phyloP scores from a whole-genome alignment of 2,888 invertebrate species.

The Spilosoma lubricipeda region DNA sequence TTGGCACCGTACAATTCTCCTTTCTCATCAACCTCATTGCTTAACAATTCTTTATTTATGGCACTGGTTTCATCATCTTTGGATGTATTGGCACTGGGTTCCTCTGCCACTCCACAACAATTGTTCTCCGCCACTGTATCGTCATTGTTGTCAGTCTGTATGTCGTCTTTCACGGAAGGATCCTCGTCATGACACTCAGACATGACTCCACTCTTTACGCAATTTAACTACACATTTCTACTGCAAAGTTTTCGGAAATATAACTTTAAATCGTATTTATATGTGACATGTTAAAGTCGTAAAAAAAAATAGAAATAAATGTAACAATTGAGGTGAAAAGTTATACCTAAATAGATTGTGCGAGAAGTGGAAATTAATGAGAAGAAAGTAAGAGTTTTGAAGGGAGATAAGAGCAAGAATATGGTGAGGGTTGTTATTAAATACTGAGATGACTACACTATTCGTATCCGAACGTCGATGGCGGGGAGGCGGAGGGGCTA shows the following conservation, averaged over 20 bases:
- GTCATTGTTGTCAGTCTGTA: slow-evolving; percentile 51
- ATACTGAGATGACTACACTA: slow-evolving; percentile 45
- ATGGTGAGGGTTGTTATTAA: slow-evolving; percentile 35
- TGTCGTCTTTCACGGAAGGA: slow-evolving; percentile 60
- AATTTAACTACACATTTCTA: slow-evolving; percentile 49
- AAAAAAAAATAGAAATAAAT: slow-evolving; percentile 1
- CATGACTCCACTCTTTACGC: slow-evolving; percentile 67
- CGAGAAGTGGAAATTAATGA: background rate
- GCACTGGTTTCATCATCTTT: slow-evolving; percentile 61
- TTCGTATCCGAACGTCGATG: slow-evolving; percentile 28
- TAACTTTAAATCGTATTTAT: background rate
- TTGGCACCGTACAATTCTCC: slow-evolving; percentile 45
- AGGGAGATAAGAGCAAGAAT: slow-evolving; percentile 32
- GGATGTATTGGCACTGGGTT: slow-evolving; percentile 70
- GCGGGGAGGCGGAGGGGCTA: slow-evolving; percentile 45
- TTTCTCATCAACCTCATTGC: slow-evolving; percentile 49
- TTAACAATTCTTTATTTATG: slow-evolving; percentile 59
- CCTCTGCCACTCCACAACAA: slow-evolving; percentile 44
- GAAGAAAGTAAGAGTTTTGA: slow-evolving; percentile 34
- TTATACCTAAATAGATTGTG: background rate
- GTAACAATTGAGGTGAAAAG: background rate
- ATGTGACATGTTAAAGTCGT: background rate
- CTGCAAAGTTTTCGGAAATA: slow-evolving; percentile 13
- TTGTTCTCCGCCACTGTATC: slow-evolving; percentile 48
- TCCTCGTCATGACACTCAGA: slow-evolving; percentile 75